These are phyloP conservation scores for Sebastes hubbsi DNA, from an alignment of 2,797 vertebrate genomes.

Conservation along the genomic window DNA sequence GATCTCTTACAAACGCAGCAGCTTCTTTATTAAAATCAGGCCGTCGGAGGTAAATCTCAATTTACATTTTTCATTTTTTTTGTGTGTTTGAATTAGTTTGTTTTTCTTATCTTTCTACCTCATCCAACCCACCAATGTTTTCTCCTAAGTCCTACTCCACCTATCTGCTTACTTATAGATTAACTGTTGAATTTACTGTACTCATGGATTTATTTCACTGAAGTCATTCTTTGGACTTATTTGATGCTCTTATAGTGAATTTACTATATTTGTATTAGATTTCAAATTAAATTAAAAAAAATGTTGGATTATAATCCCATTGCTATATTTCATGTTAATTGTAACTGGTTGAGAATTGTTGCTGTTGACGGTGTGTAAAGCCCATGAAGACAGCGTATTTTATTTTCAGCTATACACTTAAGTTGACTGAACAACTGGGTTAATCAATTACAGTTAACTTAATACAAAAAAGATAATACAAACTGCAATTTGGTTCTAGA, in stretches of 20 bases:
- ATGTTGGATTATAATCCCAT: not conserved
- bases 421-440: not conserved
- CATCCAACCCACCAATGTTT: not conserved
- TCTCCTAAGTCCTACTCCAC: not conserved
- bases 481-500: not conserved
- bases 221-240: not conserved
- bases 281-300: not conserved
- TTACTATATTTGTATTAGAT: not conserved
- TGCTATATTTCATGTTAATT: not conserved
- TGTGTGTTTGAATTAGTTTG: not conserved
- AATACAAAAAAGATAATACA: not conserved
- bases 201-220: not conserved
- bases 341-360: not conserved
- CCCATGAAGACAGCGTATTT: not conserved
- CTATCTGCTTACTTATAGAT: not conserved
- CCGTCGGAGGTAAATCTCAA: conserved; percentile 88
- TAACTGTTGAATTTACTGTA: not conserved
- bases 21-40: conserved; percentile 95
- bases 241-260: not conserved
- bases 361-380: not conserved
- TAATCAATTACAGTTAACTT: not conserved
- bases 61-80: not conserved
- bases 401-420: not conserved
- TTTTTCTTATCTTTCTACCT: not conserved
- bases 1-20: conserved; percentile 97